phyloP scores from a whole-genome alignment of 2,797 vertebrate species.

The Fistularia tabacaria region DNA sequence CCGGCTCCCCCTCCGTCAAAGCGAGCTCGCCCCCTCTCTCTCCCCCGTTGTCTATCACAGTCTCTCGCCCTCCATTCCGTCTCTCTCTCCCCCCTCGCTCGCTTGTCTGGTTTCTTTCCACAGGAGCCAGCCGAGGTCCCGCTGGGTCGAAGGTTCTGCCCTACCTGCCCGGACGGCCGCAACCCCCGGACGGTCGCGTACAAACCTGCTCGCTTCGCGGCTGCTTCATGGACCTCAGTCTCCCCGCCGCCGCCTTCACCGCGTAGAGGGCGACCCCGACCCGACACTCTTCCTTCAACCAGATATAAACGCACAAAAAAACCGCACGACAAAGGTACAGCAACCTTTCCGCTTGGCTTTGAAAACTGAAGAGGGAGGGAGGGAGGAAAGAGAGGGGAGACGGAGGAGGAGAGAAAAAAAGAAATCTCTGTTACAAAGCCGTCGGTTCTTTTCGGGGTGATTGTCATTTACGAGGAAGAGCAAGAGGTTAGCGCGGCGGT shows the following conservation, averaged over 20 bases:
- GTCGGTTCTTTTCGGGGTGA: constrained; percentile 81
- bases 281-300: constrained; percentile 74
- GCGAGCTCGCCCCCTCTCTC: constrained; percentile 64
- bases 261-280: constrained; percentile 83
- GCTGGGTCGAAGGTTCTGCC: constrained; percentile 93
- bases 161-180: constrained; percentile 75
- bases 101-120: constrained; percentile 66
- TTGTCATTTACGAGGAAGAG: constrained; percentile 82
- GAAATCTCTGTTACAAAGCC: constrained; percentile 85
- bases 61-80: constrained; percentile 69
- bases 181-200: constrained; percentile 59
- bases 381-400: constrained; percentile 14
- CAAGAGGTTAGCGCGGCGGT: constrained; percentile 71
- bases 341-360: constrained; percentile 74
- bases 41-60: constrained; percentile 59
- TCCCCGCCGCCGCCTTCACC: constrained; percentile 35
- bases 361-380: constrained; percentile 49
- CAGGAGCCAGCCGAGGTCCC: constrained; percentile 80
- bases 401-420: constrained; percentile 10
- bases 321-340: constrained; percentile 67
- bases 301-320: constrained; percentile 43
- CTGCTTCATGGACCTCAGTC: constrained; percentile 82
- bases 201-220: constrained; percentile 53
- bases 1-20: constrained; percentile 69
- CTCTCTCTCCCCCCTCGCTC: constrained; percentile 33